phyloP scores from a whole-genome alignment of 2,113 vertebrate species.

The Corythoichthys intestinalis region DNA sequence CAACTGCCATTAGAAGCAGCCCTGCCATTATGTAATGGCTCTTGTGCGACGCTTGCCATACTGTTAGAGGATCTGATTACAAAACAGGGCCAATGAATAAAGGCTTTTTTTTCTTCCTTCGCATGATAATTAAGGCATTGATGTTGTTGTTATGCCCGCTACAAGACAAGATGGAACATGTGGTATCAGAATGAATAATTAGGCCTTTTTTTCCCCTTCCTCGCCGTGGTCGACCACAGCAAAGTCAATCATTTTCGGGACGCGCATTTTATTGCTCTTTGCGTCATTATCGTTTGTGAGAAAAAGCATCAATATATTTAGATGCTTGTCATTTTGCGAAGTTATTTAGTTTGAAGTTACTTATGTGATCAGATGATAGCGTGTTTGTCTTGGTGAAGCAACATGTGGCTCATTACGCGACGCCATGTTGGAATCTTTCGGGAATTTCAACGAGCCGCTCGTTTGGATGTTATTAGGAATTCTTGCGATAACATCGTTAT shows the following conservation, averaged over 20 bases:
- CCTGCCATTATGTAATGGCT: constrained; percentile 20
- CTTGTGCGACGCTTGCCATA: constrained; percentile 4
- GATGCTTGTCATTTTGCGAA: background rate
- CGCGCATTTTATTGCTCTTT: background rate
- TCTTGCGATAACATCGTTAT: background rate
- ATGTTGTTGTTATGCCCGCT: background rate
- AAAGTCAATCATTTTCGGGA: background rate
- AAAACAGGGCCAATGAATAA: background rate
- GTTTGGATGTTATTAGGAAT: background rate
- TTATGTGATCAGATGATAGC: background rate
- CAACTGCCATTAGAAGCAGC: constrained; percentile 8
- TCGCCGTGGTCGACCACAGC: background rate
- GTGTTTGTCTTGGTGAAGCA: background rate
- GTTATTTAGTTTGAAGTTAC: background rate
- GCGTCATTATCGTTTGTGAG: constrained; percentile 1
- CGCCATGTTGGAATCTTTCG: background rate
- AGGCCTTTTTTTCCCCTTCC: background rate
- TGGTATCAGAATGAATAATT: constrained; percentile 10
- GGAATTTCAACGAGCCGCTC: too few species aligned
- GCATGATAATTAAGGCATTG: constrained; percentile 10
- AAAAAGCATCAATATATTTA: background rate
- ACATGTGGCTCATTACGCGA: background rate
- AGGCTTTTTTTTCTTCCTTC: background rate
- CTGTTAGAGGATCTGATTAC: constrained; percentile 1
- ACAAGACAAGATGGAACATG: constrained; percentile 6